These are phyloP conservation scores for Murina feae DNA, from an alignment of 2,113 vertebrate genomes.

Conservation along the genomic window DNA sequence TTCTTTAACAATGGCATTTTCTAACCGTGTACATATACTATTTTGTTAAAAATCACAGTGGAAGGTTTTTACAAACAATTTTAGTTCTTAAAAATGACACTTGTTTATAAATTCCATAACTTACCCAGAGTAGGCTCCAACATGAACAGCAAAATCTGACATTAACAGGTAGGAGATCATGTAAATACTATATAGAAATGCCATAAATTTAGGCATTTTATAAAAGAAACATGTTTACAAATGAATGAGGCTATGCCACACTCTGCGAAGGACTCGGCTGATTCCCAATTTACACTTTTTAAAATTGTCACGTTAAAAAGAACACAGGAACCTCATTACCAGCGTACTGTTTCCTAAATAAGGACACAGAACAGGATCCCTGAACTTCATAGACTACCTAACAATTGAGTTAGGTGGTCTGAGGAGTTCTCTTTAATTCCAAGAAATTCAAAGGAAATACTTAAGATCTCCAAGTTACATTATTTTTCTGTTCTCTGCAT, in stretches of 20 bases:
- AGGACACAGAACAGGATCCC: background rate
- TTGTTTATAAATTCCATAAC: conserved; percentile 11
- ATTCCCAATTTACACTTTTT: background rate
- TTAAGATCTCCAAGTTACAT: background rate
- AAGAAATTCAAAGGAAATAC: background rate
- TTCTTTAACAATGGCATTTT: background rate
- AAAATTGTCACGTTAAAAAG: background rate
- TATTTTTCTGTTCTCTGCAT: background rate
- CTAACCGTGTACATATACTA: background rate
- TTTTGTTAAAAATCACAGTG: background rate
- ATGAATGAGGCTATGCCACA: background rate
- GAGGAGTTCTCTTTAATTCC: background rate
- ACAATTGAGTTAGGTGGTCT: background rate
- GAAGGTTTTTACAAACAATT: background rate
- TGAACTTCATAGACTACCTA: background rate
- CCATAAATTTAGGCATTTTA: conserved; percentile 74
- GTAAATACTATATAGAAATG: conserved; percentile 48
- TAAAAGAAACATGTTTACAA: conserved; percentile 23
- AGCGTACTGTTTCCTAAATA: background rate
- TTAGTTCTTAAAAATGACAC: conserved; percentile 16
- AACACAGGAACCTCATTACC: accelerated
- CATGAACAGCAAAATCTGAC: background rate
- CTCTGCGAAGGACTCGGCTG: background rate
- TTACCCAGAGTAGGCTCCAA: conserved; percentile 50
- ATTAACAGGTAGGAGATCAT: background rate